phyloP scores from a whole-genome alignment of 2,797 vertebrate genomes.

The Anableps anableps region DNA sequence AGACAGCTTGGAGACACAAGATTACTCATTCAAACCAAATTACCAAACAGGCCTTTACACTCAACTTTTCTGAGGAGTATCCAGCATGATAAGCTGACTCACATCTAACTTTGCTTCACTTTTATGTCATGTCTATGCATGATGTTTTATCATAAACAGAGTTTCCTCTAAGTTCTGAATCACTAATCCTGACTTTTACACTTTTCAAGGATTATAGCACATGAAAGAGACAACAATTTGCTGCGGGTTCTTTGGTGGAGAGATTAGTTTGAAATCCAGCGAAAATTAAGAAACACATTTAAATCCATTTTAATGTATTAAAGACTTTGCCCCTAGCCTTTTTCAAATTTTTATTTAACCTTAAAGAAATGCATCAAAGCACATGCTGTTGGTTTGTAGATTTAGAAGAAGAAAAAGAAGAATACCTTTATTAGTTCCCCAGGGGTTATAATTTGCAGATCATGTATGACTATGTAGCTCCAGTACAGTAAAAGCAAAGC shows the following conservation, averaged over 20 bases:
- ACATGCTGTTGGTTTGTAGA: not conserved
- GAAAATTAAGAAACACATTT: not conserved
- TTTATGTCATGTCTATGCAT: not conserved
- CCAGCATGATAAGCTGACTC: not conserved
- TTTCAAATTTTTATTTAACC: not conserved
- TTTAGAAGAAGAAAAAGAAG: too few species aligned
- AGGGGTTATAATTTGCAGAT: too few species aligned
- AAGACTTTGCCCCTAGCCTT: not conserved
- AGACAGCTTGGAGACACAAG: constrained; percentile 9
- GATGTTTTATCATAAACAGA: not conserved
- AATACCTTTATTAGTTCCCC: too few species aligned
- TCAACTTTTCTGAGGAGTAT: constrained; percentile 3
- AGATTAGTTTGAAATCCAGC: not conserved
- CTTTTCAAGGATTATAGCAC: not conserved
- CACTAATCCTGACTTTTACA: not conserved
- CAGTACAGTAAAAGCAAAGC: not conserved
- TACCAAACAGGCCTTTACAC: constrained; percentile 9
- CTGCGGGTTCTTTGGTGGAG: too few species aligned
- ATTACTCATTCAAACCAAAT: not conserved
- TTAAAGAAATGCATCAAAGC: not conserved
- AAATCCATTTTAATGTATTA: not conserved
- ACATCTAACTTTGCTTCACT: not conserved
- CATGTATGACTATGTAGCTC: not conserved
- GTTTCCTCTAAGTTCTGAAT: not conserved
- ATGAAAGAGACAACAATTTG: not conserved